Conservation (phyloP, 2,113 vertebrate species). For the Marmota monax region DNA sequence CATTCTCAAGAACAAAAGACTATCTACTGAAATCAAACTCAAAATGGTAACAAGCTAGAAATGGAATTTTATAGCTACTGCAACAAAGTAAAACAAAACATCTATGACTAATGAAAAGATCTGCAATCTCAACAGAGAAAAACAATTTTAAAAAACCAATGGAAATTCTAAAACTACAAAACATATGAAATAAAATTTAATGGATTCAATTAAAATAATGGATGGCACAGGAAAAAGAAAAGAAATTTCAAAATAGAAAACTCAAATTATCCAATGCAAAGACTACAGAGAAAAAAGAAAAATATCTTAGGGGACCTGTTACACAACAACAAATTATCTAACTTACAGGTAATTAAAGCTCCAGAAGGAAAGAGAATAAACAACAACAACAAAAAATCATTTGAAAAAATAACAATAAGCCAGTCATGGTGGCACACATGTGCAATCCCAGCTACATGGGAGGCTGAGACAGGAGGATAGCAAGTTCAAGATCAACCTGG, state of each 20-base stretch:
- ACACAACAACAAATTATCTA: conserved; percentile 10
- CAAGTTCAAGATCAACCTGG: neutral
- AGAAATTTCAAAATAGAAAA: neutral
- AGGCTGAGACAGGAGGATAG: neutral
- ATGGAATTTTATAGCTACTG: neutral
- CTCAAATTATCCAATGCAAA: neutral
- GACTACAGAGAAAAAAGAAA: neutral
- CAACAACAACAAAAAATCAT: neutral
- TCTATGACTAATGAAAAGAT: neutral
- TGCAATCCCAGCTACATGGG: neutral
- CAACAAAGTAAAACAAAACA: neutral
- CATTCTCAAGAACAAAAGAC: neutral
- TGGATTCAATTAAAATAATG: neutral
- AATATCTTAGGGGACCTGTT: neutral
- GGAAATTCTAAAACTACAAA: neutral
- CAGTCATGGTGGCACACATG: neutral
- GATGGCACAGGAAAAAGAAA: neutral
- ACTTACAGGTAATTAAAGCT: neutral
- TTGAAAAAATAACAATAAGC: neutral
- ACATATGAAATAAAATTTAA: neutral
- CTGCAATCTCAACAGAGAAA: neutral
- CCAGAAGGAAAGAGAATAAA: neutral
- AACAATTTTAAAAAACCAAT: neutral
- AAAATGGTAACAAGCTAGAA: neutral
- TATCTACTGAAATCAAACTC: neutral